These are phyloP conservation scores for Pelecanoides urinatrix DNA, from an alignment of 2,113 vertebrate genomes.

Conservation along the genomic window DNA sequence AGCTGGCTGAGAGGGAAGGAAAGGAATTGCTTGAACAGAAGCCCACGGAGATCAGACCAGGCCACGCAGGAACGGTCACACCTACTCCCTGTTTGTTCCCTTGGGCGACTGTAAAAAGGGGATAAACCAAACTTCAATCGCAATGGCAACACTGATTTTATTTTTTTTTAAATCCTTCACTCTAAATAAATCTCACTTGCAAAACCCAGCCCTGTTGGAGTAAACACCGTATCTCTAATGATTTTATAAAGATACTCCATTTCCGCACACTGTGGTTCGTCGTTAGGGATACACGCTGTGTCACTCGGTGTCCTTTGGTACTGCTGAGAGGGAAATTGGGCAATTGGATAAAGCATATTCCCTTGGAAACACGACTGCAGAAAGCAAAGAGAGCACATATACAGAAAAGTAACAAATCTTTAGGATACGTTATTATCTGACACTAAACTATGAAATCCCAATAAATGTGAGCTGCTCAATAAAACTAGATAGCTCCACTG, in stretches of 20 bases:
- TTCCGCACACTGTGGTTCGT: fast-evolving
- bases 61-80: fast-evolving
- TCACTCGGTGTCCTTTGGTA: fast-evolving
- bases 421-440: fast-evolving
- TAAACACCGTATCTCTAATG: fast-evolving
- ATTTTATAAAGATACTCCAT: not conserved
- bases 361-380: not conserved
- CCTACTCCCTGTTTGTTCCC: fast-evolving
- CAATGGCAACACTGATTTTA: fast-evolving
- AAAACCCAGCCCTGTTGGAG: fast-evolving
- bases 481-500: not conserved
- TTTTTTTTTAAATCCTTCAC: no score
- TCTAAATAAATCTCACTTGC: not conserved
- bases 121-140: fast-evolving
- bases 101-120: not conserved
- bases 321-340: fast-evolving
- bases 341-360: not conserved
- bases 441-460: fast-evolving
- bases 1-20: no score
- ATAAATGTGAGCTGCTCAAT: not conserved
- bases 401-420: not conserved
- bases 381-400: fast-evolving
- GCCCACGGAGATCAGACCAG: no score
- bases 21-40: no score
- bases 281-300: fast-evolving